Evolutionary conservation across 2,113 vertebrate genomes (phyloP).

Genomic region (Piaya cayana): DNA sequence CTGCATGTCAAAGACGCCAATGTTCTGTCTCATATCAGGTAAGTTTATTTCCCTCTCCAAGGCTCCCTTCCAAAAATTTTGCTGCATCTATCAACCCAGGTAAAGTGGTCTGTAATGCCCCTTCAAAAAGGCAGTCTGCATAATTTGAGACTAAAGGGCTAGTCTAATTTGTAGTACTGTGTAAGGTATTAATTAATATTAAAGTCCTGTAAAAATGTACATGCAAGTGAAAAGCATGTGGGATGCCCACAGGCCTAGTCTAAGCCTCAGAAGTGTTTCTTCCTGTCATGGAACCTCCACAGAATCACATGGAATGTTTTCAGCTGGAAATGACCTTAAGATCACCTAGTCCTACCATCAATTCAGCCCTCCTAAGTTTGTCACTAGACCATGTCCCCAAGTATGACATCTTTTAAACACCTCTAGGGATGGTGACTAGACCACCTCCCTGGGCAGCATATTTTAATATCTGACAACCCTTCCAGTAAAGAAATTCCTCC

Average conservation of each 20-base stretch:
- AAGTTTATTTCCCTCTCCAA: neutral
- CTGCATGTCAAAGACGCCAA: neutral
- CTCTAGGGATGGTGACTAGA: no score
- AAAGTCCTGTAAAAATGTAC: neutral
- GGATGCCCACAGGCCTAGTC: neutral
- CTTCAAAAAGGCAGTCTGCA: neutral
- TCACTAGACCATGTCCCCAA: no score
- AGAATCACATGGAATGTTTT: no score
- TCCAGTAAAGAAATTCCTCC: no score
- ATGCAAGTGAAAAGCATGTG: neutral
- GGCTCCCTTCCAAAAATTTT: neutral
- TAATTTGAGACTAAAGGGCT: neutral
- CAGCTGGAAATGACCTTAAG: no score
- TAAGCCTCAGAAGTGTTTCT: neutral
- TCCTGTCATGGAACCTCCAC: neutral
- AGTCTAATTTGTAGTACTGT: neutral
- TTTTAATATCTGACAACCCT: no score
- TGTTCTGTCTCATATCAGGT: neutral
- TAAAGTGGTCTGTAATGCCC: neutral
- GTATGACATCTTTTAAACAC: no score
- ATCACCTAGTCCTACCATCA: no score
- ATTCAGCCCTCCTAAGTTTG: no score
- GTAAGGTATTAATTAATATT: neutral
- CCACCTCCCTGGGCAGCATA: no score
- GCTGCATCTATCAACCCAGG: neutral